Percentiles rank a stretch among this genome's conserved stretches.
These are phyloP conservation scores for Philonicus albiceps DNA, from an alignment of 2,888 invertebrate species.

Conservation along the genomic window DNA sequence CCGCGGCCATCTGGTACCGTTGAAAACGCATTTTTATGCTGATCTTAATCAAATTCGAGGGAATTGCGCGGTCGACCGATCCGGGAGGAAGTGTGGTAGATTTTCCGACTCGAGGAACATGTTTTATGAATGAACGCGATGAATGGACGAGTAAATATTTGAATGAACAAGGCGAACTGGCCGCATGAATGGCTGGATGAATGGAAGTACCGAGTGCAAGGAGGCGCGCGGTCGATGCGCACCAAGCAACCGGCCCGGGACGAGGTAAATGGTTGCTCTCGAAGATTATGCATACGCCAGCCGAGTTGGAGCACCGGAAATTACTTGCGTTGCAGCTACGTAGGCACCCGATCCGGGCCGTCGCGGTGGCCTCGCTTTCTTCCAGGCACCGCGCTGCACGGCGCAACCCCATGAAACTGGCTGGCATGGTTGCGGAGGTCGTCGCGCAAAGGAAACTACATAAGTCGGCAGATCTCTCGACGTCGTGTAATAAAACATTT, in stretches of 20 bases:
- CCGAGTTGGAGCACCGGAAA: not conserved
- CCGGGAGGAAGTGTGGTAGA: conserved; percentile 29
- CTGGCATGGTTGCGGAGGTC: not conserved
- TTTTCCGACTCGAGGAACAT: conserved; percentile 40
- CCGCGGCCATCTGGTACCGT: conserved; percentile 4
- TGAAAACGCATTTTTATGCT: conserved; percentile 42
- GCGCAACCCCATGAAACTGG: not conserved
- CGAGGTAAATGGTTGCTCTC: conserved; percentile 26
- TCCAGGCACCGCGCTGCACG: not conserved
- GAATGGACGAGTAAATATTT: conserved; percentile 49
- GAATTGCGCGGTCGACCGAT: not conserved
- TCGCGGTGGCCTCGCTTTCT: conserved; percentile 1
- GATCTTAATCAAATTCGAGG: conserved; percentile 38
- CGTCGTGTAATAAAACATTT: conserved; percentile 5
- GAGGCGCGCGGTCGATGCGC: not conserved
- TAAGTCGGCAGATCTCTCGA: not conserved
- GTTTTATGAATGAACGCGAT: conserved; percentile 49
- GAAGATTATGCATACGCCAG: conserved; percentile 2
- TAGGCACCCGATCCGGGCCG: not conserved
- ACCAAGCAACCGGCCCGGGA: not conserved
- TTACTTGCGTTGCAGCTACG: not conserved
- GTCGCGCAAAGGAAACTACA: not conserved
- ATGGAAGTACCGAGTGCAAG: not conserved
- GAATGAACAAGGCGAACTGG: conserved; percentile 15
- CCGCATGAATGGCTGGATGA: conserved; percentile 44